Conservation (phyloP, 2,888 invertebrate genomes). For the Drosophila picticornis region DNA sequence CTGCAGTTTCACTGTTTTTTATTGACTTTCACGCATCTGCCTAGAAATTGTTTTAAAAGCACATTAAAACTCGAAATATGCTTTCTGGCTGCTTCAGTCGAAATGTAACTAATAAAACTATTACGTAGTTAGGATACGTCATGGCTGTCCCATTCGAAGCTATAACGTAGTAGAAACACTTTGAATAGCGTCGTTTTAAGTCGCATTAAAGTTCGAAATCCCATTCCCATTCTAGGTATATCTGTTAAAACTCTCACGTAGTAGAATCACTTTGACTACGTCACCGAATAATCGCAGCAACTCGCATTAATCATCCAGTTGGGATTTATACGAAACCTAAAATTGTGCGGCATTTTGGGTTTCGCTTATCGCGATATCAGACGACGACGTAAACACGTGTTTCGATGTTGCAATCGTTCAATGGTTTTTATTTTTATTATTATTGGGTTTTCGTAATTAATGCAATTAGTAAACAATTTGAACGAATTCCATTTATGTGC, state of each 20-base stretch:
- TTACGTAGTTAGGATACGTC: neutral
- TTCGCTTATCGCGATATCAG: conserved; percentile 30
- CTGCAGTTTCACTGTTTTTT: conserved; percentile 1
- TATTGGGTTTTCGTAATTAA: conserved; percentile 53
- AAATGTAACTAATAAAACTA: neutral
- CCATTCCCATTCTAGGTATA: neutral
- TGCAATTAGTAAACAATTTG: conserved; percentile 71
- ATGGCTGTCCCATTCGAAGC: neutral
- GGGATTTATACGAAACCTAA: conserved; percentile 25
- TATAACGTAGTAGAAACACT: neutral
- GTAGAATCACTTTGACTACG: neutral
- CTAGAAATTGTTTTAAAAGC: conserved; percentile 20
- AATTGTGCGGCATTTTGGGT: conserved; percentile 7
- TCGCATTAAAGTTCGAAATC: neutral
- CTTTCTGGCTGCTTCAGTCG: neutral
- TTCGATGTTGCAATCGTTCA: conserved; percentile 36
- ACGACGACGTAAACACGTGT: conserved; percentile 43
- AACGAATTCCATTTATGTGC: conserved; percentile 52
- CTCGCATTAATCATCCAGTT: conserved; percentile 48
- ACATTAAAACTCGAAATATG: neutral
- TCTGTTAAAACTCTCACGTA: neutral
- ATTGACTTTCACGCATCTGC: conserved; percentile 7
- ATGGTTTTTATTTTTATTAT: conserved; percentile 28
- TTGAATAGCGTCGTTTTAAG: conserved; percentile 1
- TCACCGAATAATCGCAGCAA: conserved; percentile 12